phyloP scores from a whole-genome alignment of 2,888 invertebrate genomes.

The Boloria selene region DNA sequence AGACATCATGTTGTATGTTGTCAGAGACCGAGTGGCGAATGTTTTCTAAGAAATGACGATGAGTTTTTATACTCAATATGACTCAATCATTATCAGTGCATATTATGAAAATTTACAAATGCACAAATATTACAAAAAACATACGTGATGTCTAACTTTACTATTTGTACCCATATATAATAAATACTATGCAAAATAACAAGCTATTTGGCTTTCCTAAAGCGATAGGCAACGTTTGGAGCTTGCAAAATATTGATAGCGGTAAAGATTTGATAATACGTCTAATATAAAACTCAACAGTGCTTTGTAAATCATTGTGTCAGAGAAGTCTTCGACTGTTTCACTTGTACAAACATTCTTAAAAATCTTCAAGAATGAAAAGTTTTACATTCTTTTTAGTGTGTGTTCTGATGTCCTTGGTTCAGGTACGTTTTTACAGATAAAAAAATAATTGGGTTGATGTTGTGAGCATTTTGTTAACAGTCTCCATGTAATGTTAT shows the following conservation, averaged over 20 bases:
- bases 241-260: constrained; percentile 2
- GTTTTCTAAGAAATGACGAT: neutral
- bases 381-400: neutral
- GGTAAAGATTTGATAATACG: neutral
- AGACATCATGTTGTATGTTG: constrained; percentile 39
- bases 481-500: neutral
- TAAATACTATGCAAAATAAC: constrained; percentile 6
- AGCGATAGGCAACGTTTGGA: neutral
- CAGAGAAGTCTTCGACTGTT: neutral
- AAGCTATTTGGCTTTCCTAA: neutral
- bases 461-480: too few species aligned
- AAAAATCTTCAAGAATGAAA: neutral
- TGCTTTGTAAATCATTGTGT: neutral
- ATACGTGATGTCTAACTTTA: constrained; percentile 7
- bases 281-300: constrained; percentile 1
- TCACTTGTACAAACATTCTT: neutral
- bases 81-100: neutral
- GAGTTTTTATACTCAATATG: neutral
- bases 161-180: neutral
- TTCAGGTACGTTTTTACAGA: neutral
- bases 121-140: neutral
- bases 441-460: neutral
- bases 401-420: neutral
- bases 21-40: constrained; percentile 5
- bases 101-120: neutral